Percentiles rank a stretch among this genome's conserved stretches.
Conservation (phyloP, 2,113 vertebrate genomes). For the Amphiprion ocellaris region DNA sequence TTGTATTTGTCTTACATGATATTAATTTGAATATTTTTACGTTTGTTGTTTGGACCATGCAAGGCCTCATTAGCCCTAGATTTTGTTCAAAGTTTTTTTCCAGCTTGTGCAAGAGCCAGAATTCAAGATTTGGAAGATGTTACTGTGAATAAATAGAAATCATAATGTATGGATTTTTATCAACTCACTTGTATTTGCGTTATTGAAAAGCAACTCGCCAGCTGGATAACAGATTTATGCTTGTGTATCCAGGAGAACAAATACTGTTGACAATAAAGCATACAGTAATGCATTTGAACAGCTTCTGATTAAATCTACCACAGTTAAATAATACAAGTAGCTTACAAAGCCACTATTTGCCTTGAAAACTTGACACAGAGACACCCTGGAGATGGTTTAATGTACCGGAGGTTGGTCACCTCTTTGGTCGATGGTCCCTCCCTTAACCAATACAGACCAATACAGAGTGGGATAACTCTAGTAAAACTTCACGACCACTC, state of each 20-base stretch:
- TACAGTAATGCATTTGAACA: background rate
- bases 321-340: background rate
- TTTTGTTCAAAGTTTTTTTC: too few relatives aligned
- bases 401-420: background rate
- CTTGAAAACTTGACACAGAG: background rate
- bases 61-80: too few relatives aligned
- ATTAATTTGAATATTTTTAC: background rate
- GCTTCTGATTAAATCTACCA: background rate
- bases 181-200: constrained; percentile 1
- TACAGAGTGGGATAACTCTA: background rate
- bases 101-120: background rate
- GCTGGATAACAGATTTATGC: background rate
- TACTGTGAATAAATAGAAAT: background rate
- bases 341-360: background rate
- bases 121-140: background rate
- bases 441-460: background rate
- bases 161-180: background rate
- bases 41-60: background rate
- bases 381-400: background rate
- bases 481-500: background rate
- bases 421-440: background rate
- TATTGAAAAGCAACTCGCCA: background rate
- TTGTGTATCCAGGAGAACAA: constrained; percentile 12
- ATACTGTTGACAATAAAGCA: background rate
- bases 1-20: background rate